phyloP scores from a whole-genome alignment of 92 coral and sea anemone genomes.

The Meandrina meandrites region DNA sequence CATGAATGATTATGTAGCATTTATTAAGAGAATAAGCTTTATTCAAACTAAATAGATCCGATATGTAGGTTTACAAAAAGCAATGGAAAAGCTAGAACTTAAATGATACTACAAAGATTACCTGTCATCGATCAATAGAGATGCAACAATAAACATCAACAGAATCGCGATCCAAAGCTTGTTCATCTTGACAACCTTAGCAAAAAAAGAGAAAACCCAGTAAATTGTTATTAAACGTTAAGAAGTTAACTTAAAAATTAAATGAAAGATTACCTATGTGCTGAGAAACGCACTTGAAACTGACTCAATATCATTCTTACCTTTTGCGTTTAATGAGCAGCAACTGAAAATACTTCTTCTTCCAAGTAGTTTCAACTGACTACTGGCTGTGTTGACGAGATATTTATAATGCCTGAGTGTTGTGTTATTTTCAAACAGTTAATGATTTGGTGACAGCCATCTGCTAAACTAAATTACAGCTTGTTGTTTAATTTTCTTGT shows the following conservation, averaged over 20 bases:
- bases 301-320: not conserved
- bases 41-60: not conserved
- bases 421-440: not conserved
- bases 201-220: too few species aligned
- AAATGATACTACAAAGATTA: not conserved
- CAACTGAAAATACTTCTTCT: not conserved
- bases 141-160: slow-evolving; percentile 10
- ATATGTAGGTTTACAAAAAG: not conserved
- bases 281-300: too few species aligned
- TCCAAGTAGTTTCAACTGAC: not conserved
- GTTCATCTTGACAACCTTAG: not conserved
- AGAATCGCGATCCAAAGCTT: slow-evolving; percentile 3
- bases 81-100: not conserved
- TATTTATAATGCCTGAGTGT: not conserved
- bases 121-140: slow-evolving; percentile 20
- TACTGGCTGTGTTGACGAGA: not conserved
- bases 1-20: too few species aligned
- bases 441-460: not conserved
- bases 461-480: not conserved
- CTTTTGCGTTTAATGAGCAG: not conserved
- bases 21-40: too few species aligned
- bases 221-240: not conserved
- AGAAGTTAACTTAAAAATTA: too few species aligned
- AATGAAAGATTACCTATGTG: too few species aligned
- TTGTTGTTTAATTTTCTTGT: not conserved